A percentile compares a stretch with the other conserved stretches of the same genome.
These are phyloP conservation scores for Eospalax fontanierii DNA, from an alignment of 2,797 vertebrate genomes.

Conservation along the genomic window DNA sequence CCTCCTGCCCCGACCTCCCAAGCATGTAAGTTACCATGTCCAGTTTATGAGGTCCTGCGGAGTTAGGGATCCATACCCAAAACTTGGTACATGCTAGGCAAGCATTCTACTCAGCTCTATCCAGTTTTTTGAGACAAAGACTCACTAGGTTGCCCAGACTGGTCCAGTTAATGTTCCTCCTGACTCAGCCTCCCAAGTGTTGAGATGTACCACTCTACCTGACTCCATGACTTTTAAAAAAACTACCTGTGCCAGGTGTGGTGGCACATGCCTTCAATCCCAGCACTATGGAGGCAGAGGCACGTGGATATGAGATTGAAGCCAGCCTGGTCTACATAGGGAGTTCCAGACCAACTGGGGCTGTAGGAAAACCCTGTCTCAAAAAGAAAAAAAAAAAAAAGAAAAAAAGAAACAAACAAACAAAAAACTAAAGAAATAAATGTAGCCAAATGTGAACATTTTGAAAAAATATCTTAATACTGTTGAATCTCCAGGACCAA, in stretches of 20 bases:
- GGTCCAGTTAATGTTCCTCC: neutral
- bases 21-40: neutral
- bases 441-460: slow-evolving; percentile 39
- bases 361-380: too few species aligned
- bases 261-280: too few species aligned
- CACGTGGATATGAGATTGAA: too few species aligned
- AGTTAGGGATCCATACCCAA: neutral
- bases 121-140: neutral
- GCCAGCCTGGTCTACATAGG: too few species aligned
- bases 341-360: too few species aligned
- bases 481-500: slow-evolving; percentile 47
- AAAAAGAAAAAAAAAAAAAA: neutral
- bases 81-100: neutral
- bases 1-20: neutral
- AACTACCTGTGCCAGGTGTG: too few species aligned
- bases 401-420: neutral
- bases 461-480: slow-evolving; percentile 15
- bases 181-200: neutral
- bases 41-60: neutral
- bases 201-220: neutral
- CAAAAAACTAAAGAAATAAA: slow-evolving; percentile 58
- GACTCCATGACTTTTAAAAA: neutral
- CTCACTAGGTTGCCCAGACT: neutral
- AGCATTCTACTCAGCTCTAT: too few species aligned
- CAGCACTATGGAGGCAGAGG: too few species aligned